phyloP scores from a whole-genome alignment of 2,888 invertebrate species.

The Clunio marinus region DNA sequence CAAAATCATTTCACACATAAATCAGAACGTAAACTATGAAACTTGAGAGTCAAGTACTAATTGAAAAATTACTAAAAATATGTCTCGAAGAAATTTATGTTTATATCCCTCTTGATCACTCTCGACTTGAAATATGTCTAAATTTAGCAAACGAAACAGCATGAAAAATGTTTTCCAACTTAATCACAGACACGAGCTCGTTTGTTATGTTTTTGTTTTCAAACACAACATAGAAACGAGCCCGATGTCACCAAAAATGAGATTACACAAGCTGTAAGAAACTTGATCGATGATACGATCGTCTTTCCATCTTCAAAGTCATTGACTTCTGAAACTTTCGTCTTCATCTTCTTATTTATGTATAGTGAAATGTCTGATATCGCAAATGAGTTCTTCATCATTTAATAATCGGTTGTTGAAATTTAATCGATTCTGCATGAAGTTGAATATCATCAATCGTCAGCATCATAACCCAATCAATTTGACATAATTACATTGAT shows the following conservation, averaged over 20 bases:
- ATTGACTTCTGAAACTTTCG: too few relatives aligned
- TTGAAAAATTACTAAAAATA: too few relatives aligned
- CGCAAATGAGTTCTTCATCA: too few relatives aligned
- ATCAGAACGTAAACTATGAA: neutral
- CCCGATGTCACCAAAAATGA: neutral
- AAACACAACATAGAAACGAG: neutral
- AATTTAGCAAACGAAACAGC: neutral
- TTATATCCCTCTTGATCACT: neutral
- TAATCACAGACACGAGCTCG: neutral
- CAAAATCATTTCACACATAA: conserved; percentile 1
- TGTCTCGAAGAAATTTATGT: neutral
- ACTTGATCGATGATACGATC: neutral
- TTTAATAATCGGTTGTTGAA: neutral
- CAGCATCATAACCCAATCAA: neutral
- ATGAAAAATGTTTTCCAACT: neutral
- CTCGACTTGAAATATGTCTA: conserved; percentile 10
- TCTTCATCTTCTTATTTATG: too few relatives aligned
- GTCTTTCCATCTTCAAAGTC: neutral
- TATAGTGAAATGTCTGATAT: too few relatives aligned
- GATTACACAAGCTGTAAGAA: too few relatives aligned
- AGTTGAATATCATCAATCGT: too few relatives aligned
- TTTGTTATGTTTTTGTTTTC: neutral
- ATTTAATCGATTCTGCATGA: neutral
- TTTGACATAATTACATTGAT: neutral
- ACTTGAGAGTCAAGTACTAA: neutral